Percentiles rank a stretch among this genome's conserved stretches.
phyloP scores from a whole-genome alignment of 2,888 invertebrate genomes.

The Aspidiotus rigidus region DNA sequence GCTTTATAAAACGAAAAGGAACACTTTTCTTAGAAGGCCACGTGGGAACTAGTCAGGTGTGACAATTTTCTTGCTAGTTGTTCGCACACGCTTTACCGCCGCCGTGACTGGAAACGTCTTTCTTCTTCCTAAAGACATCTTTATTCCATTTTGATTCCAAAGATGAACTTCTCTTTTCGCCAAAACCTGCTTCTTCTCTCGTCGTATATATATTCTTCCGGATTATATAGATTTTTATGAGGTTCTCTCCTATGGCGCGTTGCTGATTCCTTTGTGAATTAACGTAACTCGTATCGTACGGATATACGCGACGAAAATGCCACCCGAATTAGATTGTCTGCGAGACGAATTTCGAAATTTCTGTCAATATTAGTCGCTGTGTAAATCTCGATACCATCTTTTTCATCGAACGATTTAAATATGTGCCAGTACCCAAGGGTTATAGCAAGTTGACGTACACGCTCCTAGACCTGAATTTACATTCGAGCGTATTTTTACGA shows the following conservation, averaged over 20 bases:
- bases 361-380: too few relatives aligned
- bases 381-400: too few relatives aligned
- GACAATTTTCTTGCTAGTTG: conserved; percentile 25
- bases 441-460: too few relatives aligned
- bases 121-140: conserved; percentile 26
- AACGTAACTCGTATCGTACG: neutral
- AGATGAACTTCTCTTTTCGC: conserved; percentile 12
- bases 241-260: neutral
- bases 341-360: too few relatives aligned
- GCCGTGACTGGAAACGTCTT: neutral
- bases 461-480: too few relatives aligned
- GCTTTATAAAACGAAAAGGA: conserved; percentile 10
- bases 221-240: conserved; percentile 2
- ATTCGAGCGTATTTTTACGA: too few relatives aligned
- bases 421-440: too few relatives aligned
- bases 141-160: conserved; percentile 25
- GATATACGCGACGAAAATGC: too few relatives aligned
- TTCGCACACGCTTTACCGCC: neutral
- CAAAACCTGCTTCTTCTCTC: conserved; percentile 2
- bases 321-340: too few relatives aligned
- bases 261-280: neutral
- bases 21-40: conserved; percentile 30
- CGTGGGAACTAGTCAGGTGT: conserved; percentile 31
- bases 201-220: neutral
- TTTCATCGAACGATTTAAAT: too few relatives aligned